These are phyloP conservation scores for Anadara kagoshimensis DNA, from an alignment of 1,140 invertebrate species.

Conservation along the genomic window DNA sequence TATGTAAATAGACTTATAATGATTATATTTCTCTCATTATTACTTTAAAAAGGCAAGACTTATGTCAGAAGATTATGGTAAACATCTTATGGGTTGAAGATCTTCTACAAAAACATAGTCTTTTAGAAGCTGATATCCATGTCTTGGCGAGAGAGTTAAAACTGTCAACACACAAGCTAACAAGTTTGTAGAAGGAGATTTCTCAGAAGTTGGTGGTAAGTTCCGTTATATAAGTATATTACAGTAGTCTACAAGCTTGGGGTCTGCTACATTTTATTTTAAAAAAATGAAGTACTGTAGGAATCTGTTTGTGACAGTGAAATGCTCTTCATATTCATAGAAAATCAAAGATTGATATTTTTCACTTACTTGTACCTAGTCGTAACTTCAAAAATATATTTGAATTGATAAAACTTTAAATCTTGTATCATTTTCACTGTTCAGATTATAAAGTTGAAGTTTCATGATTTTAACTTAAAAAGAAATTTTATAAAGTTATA, in stretches of 20 bases:
- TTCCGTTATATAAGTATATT: not conserved
- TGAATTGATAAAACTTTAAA: no score
- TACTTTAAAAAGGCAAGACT: constrained; percentile 80
- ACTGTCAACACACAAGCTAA: constrained; percentile 96
- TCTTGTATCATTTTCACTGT: not conserved
- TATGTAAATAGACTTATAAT: not conserved
- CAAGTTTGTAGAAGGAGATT: constrained; percentile 90
- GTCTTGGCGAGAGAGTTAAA: constrained; percentile 96
- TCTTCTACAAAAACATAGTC: constrained; percentile 96
- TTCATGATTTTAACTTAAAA: no score
- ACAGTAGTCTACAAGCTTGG: not conserved
- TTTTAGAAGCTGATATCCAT: constrained; percentile 98
- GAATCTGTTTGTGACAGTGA: not conserved
- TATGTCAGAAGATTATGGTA: constrained; percentile 98
- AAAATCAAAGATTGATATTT: no score
- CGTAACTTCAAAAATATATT: not conserved
- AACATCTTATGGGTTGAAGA: constrained; percentile 99
- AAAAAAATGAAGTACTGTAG: no score
- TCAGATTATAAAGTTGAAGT: no score
- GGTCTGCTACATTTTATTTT: not conserved
- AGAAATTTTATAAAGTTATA: no score
- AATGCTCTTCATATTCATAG: no score
- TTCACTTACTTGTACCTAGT: no score
- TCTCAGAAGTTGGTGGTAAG: constrained; percentile 69
- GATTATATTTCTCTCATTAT: not conserved